phyloP scores from a whole-genome alignment of 2,888 invertebrate genomes.

The Aproaerema taeniolella region DNA sequence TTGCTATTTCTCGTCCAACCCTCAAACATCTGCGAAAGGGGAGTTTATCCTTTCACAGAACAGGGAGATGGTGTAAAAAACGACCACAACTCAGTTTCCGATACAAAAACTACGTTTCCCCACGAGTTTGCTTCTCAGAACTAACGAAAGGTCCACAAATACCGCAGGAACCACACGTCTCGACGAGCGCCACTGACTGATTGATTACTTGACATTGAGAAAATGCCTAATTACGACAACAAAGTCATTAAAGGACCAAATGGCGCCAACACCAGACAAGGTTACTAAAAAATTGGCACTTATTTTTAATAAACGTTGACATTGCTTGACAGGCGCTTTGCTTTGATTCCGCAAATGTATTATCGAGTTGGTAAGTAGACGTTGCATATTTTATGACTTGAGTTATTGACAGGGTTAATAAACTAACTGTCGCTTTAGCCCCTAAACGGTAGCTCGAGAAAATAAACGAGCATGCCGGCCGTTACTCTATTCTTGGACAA shows the following conservation, averaged over 20 bases:
- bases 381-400: conserved; percentile 6
- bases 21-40: no score
- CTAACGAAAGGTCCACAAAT: conserved; percentile 72
- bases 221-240: conserved; percentile 16
- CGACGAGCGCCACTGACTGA: conserved; percentile 41
- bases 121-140: conserved; percentile 61
- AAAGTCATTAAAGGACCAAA: background rate
- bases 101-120: conserved; percentile 68
- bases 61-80: conserved; percentile 45
- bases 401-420: conserved; percentile 16
- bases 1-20: conserved; percentile 3
- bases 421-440: conserved; percentile 27
- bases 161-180: conserved; percentile 51
- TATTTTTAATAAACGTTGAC: no score
- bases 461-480: conserved; percentile 30
- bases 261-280: conserved; percentile 1
- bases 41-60: conserved; percentile 30
- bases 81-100: conserved; percentile 55
- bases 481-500: conserved; percentile 42
- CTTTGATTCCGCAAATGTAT: no score
- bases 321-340: no score
- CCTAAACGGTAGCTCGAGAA: conserved; percentile 29
- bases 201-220: conserved; percentile 65
- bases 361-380: no score
- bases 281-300: no score